Evolutionary conservation across 92 coral and sea anemone genomes (phyloP).

Genomic region (Muricea muricata): DNA sequence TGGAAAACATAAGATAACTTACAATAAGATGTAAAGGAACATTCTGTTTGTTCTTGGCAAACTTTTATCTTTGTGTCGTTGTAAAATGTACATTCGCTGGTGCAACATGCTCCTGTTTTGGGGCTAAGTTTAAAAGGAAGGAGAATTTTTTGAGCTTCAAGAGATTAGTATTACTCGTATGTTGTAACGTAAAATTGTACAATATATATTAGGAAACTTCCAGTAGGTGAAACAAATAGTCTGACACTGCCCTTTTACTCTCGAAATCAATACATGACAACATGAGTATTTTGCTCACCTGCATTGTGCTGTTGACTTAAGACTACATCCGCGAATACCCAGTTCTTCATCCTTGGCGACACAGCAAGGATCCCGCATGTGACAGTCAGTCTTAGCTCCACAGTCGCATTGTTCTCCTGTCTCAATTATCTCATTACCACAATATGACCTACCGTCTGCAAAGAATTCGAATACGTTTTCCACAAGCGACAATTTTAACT

Average conservation of each 20-base stretch:
- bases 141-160: too few species aligned
- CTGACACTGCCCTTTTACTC: too few species aligned
- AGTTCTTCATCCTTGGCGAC: conserved; percentile 72
- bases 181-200: too few species aligned
- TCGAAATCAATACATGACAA: too few species aligned
- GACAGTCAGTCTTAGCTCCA: conserved; percentile 76
- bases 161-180: too few species aligned
- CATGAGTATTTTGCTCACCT: conserved; percentile 53
- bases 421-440: conserved; percentile 92
- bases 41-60: conserved; percentile 81
- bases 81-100: conserved; percentile 69
- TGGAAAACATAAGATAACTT: conserved; percentile 31
- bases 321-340: conserved; percentile 69
- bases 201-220: too few species aligned
- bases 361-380: conserved; percentile 82
- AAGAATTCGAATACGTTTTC: neutral
- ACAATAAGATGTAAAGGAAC: conserved; percentile 71
- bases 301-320: conserved; percentile 79
- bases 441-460: conserved; percentile 50
- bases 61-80: conserved; percentile 52
- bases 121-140: too few species aligned
- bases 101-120: conserved; percentile 82
- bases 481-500: too few species aligned
- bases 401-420: conserved; percentile 93
- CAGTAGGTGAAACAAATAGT: too few species aligned